Base-by-base conservation (phyloP, 2,797 vertebrate genomes). In the Pipistrellus kuhlii region DNA sequence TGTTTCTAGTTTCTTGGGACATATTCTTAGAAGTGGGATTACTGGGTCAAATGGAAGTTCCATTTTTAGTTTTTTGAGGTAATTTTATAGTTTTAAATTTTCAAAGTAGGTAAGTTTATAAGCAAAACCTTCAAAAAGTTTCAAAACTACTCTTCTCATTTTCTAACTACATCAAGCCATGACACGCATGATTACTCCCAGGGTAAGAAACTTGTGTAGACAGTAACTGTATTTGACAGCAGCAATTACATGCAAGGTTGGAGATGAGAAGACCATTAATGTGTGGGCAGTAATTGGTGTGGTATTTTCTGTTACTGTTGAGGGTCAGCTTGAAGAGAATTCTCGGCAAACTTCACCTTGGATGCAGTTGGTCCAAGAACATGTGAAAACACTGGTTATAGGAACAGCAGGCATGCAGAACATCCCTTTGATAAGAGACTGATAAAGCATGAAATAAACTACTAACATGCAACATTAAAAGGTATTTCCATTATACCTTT, bases 151-250 rank as follows among this genome's bases (percentile, higher is more conserved):
- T 0, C 3, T 73, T 90, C n/a, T 93, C 17, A 90, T 69, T 95
- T 96, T 94, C 84, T 75, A 68, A 88, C 57, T 77, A 0, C 88
- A 93, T 94, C 76, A 83, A 94, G 59, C 57, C 46, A 85, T 1
- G 0, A 72, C 80, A 88, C 0, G 68, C 87, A 90, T 1, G 35
- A 77, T 32, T 85, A 20, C 57, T 94, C 93, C 82, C 66, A 68
- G 93, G 96, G 97, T 97, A 97, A 96, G 97, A 94, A 98, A 97
- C 90, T 82, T 97, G 85, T 88, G 90, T 88, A 97, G 97, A 97
- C 77, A 53, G 96, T 97, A 98, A 98, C 93, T 97, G 96, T 97
- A 98, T 97, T 93, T 97, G 98, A 98, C 98, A 98, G 97, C 96
- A 97, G 97, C 97, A 98, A 98, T 98, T 98, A 97, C 97, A 98